phyloP scores from a whole-genome alignment of 2,797 vertebrate genomes.

The Spinus pinus region DNA sequence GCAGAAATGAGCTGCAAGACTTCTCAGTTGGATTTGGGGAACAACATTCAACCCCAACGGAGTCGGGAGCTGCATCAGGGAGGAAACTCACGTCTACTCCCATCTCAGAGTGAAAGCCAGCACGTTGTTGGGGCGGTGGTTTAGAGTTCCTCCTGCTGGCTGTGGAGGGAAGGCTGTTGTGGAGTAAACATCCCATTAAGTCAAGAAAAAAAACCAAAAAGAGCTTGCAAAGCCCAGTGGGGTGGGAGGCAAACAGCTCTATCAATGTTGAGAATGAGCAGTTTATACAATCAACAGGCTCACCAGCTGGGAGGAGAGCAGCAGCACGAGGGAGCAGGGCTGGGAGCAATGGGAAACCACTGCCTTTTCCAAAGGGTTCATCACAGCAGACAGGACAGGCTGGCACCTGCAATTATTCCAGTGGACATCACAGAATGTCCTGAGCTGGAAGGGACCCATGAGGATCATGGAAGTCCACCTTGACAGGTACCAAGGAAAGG shows the following conservation, averaged over 20 bases:
- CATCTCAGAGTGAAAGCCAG: neutral
- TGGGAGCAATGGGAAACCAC: neutral
- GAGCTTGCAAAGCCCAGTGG: neutral
- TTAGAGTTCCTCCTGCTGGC: neutral
- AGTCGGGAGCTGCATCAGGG: accelerated
- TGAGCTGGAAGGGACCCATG: neutral
- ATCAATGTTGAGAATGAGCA: neutral
- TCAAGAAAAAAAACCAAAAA: neutral
- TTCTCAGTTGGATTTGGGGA: neutral
- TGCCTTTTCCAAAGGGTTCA: neutral
- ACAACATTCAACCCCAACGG: neutral
- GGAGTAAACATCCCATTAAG: conserved; percentile 42
- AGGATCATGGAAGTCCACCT: neutral
- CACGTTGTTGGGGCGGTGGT: neutral
- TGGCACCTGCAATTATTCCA: neutral
- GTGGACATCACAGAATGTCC: neutral
- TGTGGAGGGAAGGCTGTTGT: neutral
- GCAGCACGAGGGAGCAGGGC: neutral
- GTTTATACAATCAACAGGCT: conserved; percentile 10
- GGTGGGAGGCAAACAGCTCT: conserved; percentile 27
- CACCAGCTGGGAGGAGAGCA: neutral
- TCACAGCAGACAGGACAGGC: accelerated
- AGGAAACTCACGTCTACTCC: accelerated
- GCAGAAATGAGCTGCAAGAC: neutral
- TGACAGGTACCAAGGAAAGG: neutral